These are phyloP conservation scores for Prinia subflava DNA, from an alignment of 2,113 vertebrate species.

Conservation along the genomic window DNA sequence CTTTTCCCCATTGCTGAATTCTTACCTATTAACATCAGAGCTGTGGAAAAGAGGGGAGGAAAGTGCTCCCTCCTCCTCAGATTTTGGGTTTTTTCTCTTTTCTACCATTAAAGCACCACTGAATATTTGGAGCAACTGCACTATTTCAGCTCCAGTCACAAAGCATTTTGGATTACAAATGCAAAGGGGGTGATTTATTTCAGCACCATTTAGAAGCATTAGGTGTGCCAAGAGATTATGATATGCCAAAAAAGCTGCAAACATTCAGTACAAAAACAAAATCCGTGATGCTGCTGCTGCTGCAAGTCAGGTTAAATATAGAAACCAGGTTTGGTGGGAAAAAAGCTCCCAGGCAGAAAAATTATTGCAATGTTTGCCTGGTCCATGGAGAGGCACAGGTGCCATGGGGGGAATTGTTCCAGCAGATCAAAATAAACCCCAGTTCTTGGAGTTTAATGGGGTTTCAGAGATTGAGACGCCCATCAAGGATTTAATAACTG, in stretches of 20 bases:
- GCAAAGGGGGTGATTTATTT: not conserved
- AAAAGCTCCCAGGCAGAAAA: not conserved
- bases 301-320: constrained; percentile 1
- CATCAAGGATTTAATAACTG: not conserved
- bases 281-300: not conserved
- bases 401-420: not conserved
- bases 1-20: not conserved
- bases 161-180: not conserved
- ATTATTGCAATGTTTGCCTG: not conserved
- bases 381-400: not conserved
- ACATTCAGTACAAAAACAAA: not conserved
- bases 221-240: not conserved
- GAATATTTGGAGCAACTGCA: not conserved
- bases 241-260: constrained; percentile 6
- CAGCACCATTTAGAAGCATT: not conserved
- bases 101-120: not conserved
- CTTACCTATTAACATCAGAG: not conserved
- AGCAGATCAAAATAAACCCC: not conserved
- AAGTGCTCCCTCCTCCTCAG: not conserved
- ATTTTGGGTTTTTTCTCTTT: not conserved
- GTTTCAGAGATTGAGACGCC: not conserved
- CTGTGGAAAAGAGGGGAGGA: not conserved
- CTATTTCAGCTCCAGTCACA: not conserved
- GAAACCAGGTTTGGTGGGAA: not conserved
- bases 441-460: not conserved